Base-by-base conservation (phyloP, 2,113 vertebrate species). In the Regulus satrapa region DNA sequence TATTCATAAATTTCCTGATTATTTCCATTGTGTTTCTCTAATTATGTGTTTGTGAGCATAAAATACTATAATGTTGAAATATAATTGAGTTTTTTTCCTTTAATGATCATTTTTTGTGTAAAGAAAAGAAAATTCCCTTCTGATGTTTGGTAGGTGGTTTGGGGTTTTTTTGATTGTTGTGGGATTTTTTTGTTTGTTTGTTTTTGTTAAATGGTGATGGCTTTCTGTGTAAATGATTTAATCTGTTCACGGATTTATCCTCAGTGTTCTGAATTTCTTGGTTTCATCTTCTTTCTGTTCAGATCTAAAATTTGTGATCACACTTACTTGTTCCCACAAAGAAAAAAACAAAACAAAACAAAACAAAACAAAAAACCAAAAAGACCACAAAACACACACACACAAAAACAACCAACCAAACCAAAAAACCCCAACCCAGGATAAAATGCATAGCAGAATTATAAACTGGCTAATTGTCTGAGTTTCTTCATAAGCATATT, bases 81-180 rank as follows among this genome's bases (percentile, higher is more conserved):
- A 75, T 40, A 81, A 51, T 11, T 46, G 8, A 56, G 12, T 12
- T 12, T 2, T 21, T 62, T 76, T 67, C 14, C 41, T 41, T 91
- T 66, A 32, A 28, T 40, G 72, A 56, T 87, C 2, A 14, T 31
- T 85, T 79, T 90, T 79, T 46, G 1, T 54, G 5, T 32, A 36
- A 31, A 73, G 15, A 43, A 59, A 79, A 48, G 29, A 8, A 91
- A 78, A 16, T 48, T 51, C 3, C 36, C 1, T 76, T 71, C 25
- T 69, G 18, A 52, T 29, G 5, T 59, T 67, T 67, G 14, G 12
- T n/a, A n/a, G n/a, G n/a, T n/a, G n/a, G n/a, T n/a, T n/a, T 61
- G 12, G 15, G 0, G 0, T 8, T 49, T 58, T 67, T 51, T 55
- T 4, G n/a, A n/a, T n/a, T n/a, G n/a, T n/a, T n/a, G n/a, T n/a